These are phyloP conservation scores for Dasysyrphus tricinctus DNA, from an alignment of 2,888 invertebrate genomes.

Conservation along the genomic window DNA sequence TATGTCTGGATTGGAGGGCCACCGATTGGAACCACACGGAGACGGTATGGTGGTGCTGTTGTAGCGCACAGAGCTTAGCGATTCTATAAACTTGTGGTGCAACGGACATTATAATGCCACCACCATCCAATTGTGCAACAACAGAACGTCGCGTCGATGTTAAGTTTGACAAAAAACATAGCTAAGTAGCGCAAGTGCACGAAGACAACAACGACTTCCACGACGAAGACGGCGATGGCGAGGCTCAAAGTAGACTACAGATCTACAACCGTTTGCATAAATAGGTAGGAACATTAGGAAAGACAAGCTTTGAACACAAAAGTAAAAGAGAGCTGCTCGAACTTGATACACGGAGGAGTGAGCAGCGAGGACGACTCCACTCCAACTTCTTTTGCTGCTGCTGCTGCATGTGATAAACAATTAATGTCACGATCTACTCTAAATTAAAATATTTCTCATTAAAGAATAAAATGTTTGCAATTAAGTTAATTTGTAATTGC, in stretches of 20 bases:
- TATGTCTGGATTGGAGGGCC: constrained; percentile 46
- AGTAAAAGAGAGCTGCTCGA: constrained; percentile 19
- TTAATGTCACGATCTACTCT: constrained; percentile 81
- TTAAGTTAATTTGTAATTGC: constrained; percentile 82
- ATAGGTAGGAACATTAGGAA: constrained; percentile 12
- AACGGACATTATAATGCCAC: constrained; percentile 63
- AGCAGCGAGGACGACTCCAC: constrained; percentile 10
- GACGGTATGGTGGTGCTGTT: constrained; percentile 4
- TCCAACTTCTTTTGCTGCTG: background rate
- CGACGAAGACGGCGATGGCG: too few species aligned
- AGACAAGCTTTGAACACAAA: constrained; percentile 45
- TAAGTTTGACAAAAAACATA: constrained; percentile 56
- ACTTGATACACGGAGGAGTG: too few species aligned
- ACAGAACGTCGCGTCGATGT: constrained; percentile 48
- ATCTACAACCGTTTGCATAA: constrained; percentile 40
- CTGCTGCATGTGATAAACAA: constrained; percentile 77
- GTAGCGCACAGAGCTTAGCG: constrained; percentile 14
- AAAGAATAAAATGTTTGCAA: constrained; percentile 81
- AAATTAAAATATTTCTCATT: constrained; percentile 81
- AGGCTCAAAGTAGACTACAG: background rate
- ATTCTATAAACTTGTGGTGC: constrained; percentile 58
- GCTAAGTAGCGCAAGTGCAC: constrained; percentile 69
- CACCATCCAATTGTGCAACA: constrained; percentile 34
- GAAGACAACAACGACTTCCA: constrained; percentile 25
- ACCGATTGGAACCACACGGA: constrained; percentile 58